Evolutionary conservation across 2,797 vertebrate species (phyloP), one percentile per base, ranked within the genome.

Genomic region (Xenentodon cancila): DNA sequence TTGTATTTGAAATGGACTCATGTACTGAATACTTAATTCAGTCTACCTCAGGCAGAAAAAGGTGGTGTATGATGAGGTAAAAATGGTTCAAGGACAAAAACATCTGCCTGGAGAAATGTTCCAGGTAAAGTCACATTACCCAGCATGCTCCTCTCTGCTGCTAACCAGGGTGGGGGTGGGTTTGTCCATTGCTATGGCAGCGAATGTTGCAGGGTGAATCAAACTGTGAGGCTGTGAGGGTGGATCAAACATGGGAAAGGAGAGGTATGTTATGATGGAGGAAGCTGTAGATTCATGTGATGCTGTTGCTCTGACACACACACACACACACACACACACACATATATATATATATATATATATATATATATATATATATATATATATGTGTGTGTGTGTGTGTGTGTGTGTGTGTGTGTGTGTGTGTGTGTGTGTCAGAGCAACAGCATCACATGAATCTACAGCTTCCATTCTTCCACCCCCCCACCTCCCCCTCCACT

Each of bases 111-210:
- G 76, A 77, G 64, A 72, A 74, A 63, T 66, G 52, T 68, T 78
- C 42, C 85, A 89, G 84, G 85, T 88, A 82, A 88, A 79, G 73
- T 79, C 76, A 78, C 65, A 90, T 82, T 89, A 88, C 89, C 84
- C 90, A 88, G 81, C 80, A 88, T 88, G 80, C 89, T 46, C 61
- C 64, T 64, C 70, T 71, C 44, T 3, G 3, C 49, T 52, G 42
- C 56, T 46, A 60, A 68, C 49, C 32, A n/a, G 21, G 21, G 51
- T 11, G 32, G 44, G 37, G 27, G 21, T 42, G 62, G 46, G 46
- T 57, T 52, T 11, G 21, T 43, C 22, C 54, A 84, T 88, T 89
- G 84, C 87, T 30, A 90, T 86, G 79, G 88, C 64, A 89, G 80
- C 86, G 44, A 50, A 71, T 55, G 54, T 57, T 56, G 59, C 59